Percentiles rank a stretch among this genome's conserved stretches.
These are phyloP conservation scores for Lota lota DNA, from an alignment of 2,113 vertebrate genomes.

Conservation along the genomic window DNA sequence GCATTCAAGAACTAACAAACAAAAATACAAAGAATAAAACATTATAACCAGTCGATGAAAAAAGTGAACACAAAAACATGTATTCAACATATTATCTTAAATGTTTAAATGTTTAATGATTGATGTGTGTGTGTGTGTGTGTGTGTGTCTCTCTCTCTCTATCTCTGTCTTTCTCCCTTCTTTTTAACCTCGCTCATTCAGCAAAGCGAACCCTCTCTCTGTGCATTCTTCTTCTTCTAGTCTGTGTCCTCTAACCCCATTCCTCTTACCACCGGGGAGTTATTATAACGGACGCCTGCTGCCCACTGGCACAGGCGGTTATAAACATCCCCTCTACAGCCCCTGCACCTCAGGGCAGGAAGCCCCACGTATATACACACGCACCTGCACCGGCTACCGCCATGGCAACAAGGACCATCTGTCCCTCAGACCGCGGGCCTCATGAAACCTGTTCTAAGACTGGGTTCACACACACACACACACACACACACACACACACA, in stretches of 20 bases:
- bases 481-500: slow-evolving; percentile 35
- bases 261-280: slow-evolving; percentile 42
- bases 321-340: slow-evolving; percentile 41
- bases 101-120: not conserved
- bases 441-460: slow-evolving; percentile 52
- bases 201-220: not conserved
- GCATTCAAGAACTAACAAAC: too few species aligned
- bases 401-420: slow-evolving; percentile 64
- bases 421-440: slow-evolving; percentile 44
- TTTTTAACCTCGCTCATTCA: not conserved
- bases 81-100: too few species aligned
- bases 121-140: not conserved
- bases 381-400: slow-evolving; percentile 59
- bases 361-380: slow-evolving; percentile 33
- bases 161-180: slow-evolving; percentile 2
- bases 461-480: slow-evolving; percentile 5
- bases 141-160: slow-evolving; percentile 6
- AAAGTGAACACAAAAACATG: too few species aligned
- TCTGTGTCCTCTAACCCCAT: slow-evolving; percentile 3
- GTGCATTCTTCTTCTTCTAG: not conserved
- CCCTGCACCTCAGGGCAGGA: slow-evolving; percentile 54
- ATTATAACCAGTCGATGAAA: too few species aligned
- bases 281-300: slow-evolving; percentile 26
- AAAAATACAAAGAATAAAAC: too few species aligned
- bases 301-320: slow-evolving; percentile 55